Percentiles rank a stretch among this genome's conserved stretches.
phyloP scores from a whole-genome alignment of 1,140 invertebrate genomes.

The Mylabris phalerata region DNA sequence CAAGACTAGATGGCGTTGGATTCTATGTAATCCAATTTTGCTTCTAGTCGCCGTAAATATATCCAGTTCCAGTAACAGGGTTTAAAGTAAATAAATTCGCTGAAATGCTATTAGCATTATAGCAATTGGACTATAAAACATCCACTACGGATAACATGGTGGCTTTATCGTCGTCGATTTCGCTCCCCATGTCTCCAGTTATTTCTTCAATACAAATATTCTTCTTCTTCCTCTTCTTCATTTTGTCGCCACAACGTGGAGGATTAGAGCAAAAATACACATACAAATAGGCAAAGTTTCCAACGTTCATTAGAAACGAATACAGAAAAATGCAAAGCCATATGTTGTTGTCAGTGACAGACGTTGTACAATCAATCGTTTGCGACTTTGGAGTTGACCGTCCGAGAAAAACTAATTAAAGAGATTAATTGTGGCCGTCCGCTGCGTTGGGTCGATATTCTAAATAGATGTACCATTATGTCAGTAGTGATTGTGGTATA shows the following conservation, averaged over 20 bases:
- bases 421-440: constrained; percentile 34
- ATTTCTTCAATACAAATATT: background rate
- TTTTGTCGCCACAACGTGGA: too few relatives aligned
- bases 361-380: constrained; percentile 34
- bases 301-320: too few relatives aligned
- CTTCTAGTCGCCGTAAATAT: constrained; percentile 15
- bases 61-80: constrained; percentile 10
- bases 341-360: constrained; percentile 38
- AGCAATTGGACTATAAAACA: constrained; percentile 21
- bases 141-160: constrained; percentile 16
- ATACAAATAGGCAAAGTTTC: too few relatives aligned
- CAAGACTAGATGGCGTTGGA: constrained; percentile 15
- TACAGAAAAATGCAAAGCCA: constrained; percentile 24
- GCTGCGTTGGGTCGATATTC: constrained; percentile 29
- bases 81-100: constrained; percentile 20
- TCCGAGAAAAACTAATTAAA: constrained; percentile 38
- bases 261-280: too few relatives aligned
- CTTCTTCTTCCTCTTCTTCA: too few relatives aligned
- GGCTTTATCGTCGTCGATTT: constrained; percentile 5
- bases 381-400: constrained; percentile 31
- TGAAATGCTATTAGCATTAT: constrained; percentile 19
- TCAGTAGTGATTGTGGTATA: too few relatives aligned
- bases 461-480: constrained; percentile 7
- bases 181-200: too few relatives aligned
- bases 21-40: constrained; percentile 16